Evolutionary conservation across 53 echinoderm and acorn worm species (phyloP), one percentile per base, ranked within the genome.

Genomic region (Temnopleurus reevesii): DNA sequence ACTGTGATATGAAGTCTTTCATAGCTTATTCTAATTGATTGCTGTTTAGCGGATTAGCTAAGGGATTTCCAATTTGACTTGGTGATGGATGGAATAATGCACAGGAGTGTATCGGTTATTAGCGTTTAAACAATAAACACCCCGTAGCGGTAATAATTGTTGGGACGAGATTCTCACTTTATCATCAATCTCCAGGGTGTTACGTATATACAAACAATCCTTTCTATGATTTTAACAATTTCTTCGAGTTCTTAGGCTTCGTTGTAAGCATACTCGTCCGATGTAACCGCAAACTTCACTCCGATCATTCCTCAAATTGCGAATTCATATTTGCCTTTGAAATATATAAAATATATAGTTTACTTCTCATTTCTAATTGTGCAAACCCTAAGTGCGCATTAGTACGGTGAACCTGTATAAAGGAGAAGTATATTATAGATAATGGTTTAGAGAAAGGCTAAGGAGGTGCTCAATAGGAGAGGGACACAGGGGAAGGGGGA

Each of bases 101-200:
- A 3, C 28, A 4, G 49, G 12, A 29, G 30, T 53, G 76, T 79
- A 79, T 79, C 79, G 79, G 83, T 83, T 83, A 83, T 83, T 83
- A 83, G 83, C 83, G 83, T 83, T 83, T 83, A 83, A 83, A 83
- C 83, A 83, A 83, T 56, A 56, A n/a, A 26, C 54, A 55, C 54
- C 83, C 83, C 36, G 83, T 34, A 33, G 83, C 56, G 56, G 49
- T 79, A 79, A 83, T 83, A 83, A 83, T 55, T 83, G 55, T 83
- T 83, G 12, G 51, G 34, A 83, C 21, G 51, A 35, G 36, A 8
- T 21, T 36, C 33, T 83, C 83, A 83, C 33, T 83, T 83, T 83
- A 21, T 34, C 23, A 33, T 7, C 17, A 71, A 71, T 71, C 71
- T 71, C 71, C 71, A 71, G 71, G 71, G 71, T 71, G 41, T 71